Evolutionary conservation across 2,113 vertebrate genomes (phyloP).

Genomic region (Ornithorhynchus anatinus): DNA sequence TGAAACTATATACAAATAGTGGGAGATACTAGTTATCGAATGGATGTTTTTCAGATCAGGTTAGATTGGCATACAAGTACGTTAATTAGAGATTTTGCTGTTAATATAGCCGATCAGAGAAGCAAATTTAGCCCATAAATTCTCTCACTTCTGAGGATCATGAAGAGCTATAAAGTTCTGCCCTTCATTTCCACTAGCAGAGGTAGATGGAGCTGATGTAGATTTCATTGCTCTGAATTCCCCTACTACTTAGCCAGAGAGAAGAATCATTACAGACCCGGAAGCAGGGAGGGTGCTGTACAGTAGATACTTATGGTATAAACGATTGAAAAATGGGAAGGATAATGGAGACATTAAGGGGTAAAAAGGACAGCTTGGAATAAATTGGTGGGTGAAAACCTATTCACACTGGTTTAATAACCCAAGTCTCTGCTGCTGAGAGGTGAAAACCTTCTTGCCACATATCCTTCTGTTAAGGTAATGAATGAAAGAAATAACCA

Average conservation of each 20-base stretch:
- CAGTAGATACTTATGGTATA: not conserved
- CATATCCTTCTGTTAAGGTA: slow-evolving; percentile 5
- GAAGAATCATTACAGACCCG: not conserved
- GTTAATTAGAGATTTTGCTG: not conserved
- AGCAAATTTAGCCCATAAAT: not conserved
- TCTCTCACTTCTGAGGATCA: not conserved
- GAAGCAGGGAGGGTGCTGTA: not conserved
- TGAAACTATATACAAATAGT: too few relatives aligned
- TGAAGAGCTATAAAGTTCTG: not conserved
- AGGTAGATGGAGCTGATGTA: not conserved
- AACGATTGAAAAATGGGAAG: not conserved
- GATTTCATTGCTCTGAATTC: not conserved
- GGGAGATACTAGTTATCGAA: not conserved
- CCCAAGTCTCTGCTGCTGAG: not conserved
- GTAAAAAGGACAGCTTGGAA: not conserved
- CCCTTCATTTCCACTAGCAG: not conserved
- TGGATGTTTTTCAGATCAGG: not conserved
- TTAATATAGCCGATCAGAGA: not conserved
- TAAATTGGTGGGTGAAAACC: not conserved
- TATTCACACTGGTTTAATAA: not conserved
- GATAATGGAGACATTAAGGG: not conserved
- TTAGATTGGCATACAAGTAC: not conserved
- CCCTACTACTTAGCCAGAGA: not conserved
- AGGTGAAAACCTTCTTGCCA: not conserved
- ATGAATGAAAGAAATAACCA: not conserved